Percentiles rank a stretch among this genome's conserved stretches.
Conservation (phyloP, 2,888 invertebrate genomes). For the Mesorhabditis belari region DNA sequence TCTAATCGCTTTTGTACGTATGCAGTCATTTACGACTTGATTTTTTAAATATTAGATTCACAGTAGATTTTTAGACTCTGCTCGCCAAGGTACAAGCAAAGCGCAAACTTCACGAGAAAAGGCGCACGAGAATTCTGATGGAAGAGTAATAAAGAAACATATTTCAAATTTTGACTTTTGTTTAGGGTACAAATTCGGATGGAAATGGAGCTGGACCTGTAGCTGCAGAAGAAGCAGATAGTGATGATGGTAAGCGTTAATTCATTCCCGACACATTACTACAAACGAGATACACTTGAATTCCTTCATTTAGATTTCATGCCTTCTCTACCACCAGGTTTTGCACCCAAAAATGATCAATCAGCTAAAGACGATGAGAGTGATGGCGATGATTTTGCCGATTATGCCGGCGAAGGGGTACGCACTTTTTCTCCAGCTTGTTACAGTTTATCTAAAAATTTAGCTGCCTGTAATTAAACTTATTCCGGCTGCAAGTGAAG, state of each 20-base stretch:
- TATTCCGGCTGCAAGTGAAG: constrained; percentile 61
- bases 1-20: background rate
- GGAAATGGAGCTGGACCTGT: background rate
- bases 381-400: constrained; percentile 52
- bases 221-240: constrained; percentile 21
- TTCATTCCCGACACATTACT: background rate
- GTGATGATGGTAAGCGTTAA: background rate
- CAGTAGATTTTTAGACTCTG: constrained; percentile 19
- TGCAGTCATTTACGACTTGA: constrained; percentile 5
- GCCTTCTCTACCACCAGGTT: background rate
- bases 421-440: constrained; percentile 17
- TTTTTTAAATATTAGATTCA: background rate
- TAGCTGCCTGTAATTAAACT: constrained; percentile 54
- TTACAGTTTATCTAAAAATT: constrained; percentile 33
- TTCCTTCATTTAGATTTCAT: background rate
- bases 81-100: background rate
- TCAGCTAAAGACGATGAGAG: constrained; percentile 35
- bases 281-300: constrained; percentile 7
- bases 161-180: background rate
- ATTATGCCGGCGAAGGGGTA: constrained; percentile 21
- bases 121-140: background rate
- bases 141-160: constrained; percentile 34
- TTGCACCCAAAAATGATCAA: constrained; percentile 3
- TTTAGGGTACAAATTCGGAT: background rate
- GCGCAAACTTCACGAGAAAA: background rate